phyloP scores from a whole-genome alignment of 1,140 invertebrate genomes.

The Mesaphorura yosii region DNA sequence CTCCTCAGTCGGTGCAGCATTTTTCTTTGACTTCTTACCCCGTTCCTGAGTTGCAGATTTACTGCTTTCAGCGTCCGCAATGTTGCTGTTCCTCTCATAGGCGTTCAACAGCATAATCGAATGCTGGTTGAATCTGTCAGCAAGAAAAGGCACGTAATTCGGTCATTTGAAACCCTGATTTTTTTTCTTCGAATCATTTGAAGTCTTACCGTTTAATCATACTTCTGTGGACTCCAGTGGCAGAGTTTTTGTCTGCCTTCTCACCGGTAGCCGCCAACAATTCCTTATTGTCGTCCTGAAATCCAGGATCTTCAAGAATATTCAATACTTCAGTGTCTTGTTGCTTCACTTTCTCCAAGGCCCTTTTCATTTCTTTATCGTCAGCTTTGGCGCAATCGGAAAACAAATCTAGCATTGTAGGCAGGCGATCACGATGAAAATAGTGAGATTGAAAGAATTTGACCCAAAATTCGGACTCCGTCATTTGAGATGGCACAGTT shows the following conservation, averaged over 20 bases:
- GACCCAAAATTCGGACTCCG: slow-evolving; percentile 96
- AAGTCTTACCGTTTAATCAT: slow-evolving; percentile 65
- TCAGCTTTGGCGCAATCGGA: slow-evolving; percentile 93
- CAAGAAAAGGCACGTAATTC: slow-evolving; percentile 1
- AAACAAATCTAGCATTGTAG: slow-evolving; percentile 79
- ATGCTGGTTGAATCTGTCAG: slow-evolving; percentile 78
- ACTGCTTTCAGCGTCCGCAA: slow-evolving; percentile 27
- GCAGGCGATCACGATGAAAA: slow-evolving; percentile 92
- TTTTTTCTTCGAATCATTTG: slow-evolving; percentile 4
- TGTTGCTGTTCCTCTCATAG: slow-evolving; percentile 38
- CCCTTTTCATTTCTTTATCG: slow-evolving; percentile 50
- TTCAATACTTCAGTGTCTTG: slow-evolving; percentile 13
- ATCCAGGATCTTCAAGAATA: slow-evolving; percentile 14
- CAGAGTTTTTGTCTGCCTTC: slow-evolving; percentile 23
- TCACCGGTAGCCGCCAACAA: too few species aligned
- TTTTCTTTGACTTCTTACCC: slow-evolving; percentile 8
- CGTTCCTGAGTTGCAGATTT: slow-evolving; percentile 11
- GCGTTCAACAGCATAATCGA: slow-evolving; percentile 91
- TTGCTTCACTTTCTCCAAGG: slow-evolving; percentile 16
- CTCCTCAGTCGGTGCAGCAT: not conserved
- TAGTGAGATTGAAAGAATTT: slow-evolving; percentile 99
- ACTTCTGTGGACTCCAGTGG: slow-evolving; percentile 58
- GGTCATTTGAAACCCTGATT: slow-evolving; percentile 1
- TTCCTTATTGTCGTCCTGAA: slow-evolving; percentile 20
- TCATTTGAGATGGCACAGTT: slow-evolving; percentile 88